Percentiles rank a stretch among this genome's conserved stretches.
phyloP scores from a whole-genome alignment of 53 echinoderm and acorn worm species.

The Arbacia lixula region DNA sequence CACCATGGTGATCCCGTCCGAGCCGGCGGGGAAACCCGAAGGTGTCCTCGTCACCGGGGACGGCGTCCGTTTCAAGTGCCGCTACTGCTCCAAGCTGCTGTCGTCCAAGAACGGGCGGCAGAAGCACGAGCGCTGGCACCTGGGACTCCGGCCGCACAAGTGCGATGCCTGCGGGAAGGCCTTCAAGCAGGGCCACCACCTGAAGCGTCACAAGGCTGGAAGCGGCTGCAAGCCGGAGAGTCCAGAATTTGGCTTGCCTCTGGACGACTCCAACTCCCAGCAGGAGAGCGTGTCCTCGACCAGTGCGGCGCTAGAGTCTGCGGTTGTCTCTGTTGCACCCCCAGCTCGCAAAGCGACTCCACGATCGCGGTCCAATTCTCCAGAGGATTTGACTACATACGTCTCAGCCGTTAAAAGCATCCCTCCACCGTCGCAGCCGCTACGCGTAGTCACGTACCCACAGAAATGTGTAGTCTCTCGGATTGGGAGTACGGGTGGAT shows the following conservation, averaged over 20 bases:
- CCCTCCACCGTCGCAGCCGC: no score
- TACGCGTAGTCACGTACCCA: no score
- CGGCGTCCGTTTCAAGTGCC: conserved; percentile 44
- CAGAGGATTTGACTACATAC: no score
- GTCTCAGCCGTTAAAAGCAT: no score
- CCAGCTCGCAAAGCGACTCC: no score
- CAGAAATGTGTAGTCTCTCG: no score
- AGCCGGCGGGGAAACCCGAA: background rate
- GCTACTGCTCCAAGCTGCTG: conserved; percentile 40
- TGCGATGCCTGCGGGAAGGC: conserved; percentile 51
- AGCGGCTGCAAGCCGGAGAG: no score
- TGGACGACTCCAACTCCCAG: background rate
- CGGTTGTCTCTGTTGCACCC: no score
- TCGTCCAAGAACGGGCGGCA: conserved; percentile 46
- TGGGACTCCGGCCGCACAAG: conserved; percentile 38
- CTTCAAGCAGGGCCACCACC: conserved; percentile 51
- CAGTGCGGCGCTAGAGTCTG: no score
- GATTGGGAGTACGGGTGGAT: no score
- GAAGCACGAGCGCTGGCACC: conserved; percentile 53
- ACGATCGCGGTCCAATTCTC: no score
- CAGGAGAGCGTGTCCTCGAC: no score
- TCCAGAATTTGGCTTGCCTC: conserved; percentile 1
- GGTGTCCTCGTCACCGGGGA: conserved; percentile 20
- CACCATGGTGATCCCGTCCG: conserved; percentile 1
- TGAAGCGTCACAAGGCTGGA: conserved; percentile 44